Base-by-base conservation (phyloP, 2,113 vertebrate genomes). In the Sander lucioperca region DNA sequence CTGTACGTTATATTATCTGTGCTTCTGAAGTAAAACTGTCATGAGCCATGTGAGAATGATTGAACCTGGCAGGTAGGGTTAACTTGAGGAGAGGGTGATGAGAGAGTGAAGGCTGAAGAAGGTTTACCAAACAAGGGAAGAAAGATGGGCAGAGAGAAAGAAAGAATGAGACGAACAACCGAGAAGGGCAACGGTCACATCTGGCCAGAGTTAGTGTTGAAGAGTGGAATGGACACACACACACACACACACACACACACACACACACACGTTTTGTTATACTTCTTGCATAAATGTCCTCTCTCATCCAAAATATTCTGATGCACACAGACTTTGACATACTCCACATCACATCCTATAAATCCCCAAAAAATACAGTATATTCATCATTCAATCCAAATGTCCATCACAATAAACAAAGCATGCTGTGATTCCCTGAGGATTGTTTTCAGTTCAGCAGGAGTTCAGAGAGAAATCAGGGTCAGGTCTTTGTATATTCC, bases 161-260 rank as follows among this genome's bases (percentile, higher is more conserved):
- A 80, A 71, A 75, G 79, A 65, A 54, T 0, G 71, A 87, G 86
- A 85, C 54, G 57, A 80, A 84, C 77, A 63, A 79, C 23, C 10
- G 23, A 3, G 76, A 67, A 58, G 87, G 78, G 57, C 83, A 86
- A 63, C 6, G 80, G 89, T 84, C 87, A 86, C 88, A 90, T 90
- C 88, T 90, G 90, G 76, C 19, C 77, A 47, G 81, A 80, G 81
- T 91, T 91, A 89, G 76, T 21, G 68, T 71, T 19, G 3, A 33
- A 70, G 77, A 79, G 75, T 48, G 79, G 65, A 74, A 80, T 80
- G 81, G 30, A 33, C 30, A 30, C 30, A 5, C 30, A 30, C 30
- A 70, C 62, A 68, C 66, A 43, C 25, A 57, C 47, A 65, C 58
- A 59, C 36, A 39, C 36, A 39, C 36, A 39, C 36, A 39, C 8